Evolutionary conservation across 2,797 vertebrate genomes (phyloP).

Genomic region (Lacerta viridis): DNA sequence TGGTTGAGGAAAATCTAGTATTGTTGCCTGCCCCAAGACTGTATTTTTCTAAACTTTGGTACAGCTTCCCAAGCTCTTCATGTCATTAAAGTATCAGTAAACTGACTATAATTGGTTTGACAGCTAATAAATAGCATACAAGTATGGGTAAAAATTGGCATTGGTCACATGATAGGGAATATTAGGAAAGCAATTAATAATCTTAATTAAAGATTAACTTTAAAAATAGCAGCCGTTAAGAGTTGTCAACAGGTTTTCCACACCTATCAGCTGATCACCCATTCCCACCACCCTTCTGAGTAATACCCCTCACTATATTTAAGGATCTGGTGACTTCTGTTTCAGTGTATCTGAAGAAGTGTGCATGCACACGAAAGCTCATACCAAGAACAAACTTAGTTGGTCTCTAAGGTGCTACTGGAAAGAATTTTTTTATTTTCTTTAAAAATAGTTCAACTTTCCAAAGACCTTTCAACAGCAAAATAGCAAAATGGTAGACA

Average conservation of each 20-base stretch:
- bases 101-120: conserved; percentile 40
- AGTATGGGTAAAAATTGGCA: conserved; percentile 25
- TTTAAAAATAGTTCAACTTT: conserved; percentile 35
- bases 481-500: not conserved
- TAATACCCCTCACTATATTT: too few relatives aligned
- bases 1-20: not conserved
- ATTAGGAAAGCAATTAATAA: conserved; percentile 46
- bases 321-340: too few relatives aligned
- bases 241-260: too few relatives aligned
- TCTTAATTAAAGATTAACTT: conserved; percentile 23
- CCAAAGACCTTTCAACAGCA: conserved; percentile 21
- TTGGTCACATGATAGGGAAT: conserved; percentile 30
- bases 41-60: not conserved
- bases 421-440: too few relatives aligned
- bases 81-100: conserved; percentile 22
- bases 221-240: conserved; percentile 26
- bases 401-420: too few relatives aligned
- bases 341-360: too few relatives aligned
- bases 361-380: too few relatives aligned
- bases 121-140: conserved; percentile 33
- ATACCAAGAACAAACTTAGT: too few relatives aligned
- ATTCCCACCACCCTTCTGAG: too few relatives aligned
- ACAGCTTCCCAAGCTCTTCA: not conserved
- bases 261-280: too few relatives aligned
- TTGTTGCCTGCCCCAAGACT: not conserved